A percentile compares a stretch with the other conserved stretches of the same genome.
phyloP scores from a whole-genome alignment of 1,140 invertebrate genomes.

The Drosophila navojoa region DNA sequence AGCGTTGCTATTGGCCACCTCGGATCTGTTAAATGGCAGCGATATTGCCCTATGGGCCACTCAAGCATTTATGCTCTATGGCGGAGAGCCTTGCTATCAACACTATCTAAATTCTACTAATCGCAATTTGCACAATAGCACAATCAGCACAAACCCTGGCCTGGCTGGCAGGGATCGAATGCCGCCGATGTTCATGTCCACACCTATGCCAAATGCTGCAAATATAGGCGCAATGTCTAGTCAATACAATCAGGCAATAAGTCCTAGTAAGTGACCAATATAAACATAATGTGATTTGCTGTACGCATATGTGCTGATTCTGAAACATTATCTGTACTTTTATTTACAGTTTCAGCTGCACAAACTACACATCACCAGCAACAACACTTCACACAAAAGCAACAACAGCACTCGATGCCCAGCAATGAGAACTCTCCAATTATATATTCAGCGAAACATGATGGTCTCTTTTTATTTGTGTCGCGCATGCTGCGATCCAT shows the following conservation, averaged over 20 bases:
- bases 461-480: constrained; percentile 96
- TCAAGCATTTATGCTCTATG: constrained; percentile 96
- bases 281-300: too few relatives aligned
- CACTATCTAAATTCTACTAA: constrained; percentile 47
- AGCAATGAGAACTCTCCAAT: constrained; percentile 54
- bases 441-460: constrained; percentile 90
- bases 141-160: constrained; percentile 18
- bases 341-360: constrained; percentile 36
- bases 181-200: constrained; percentile 76
- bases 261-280: constrained; percentile 64
- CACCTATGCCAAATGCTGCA: constrained; percentile 67
- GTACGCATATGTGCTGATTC: too few relatives aligned
- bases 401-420: constrained; percentile 45
- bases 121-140: constrained; percentile 53
- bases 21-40: constrained; percentile 87
- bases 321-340: background rate
- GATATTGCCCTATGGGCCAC: constrained; percentile 94
- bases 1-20: constrained; percentile 93
- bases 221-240: constrained; percentile 18
- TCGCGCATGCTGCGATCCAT: constrained; percentile 92
- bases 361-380: constrained; percentile 67
- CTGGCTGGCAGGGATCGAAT: constrained; percentile 38
- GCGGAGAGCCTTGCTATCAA: constrained; percentile 87
- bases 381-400: constrained; percentile 48
- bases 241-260: constrained; percentile 58